Evolutionary conservation across 2,797 vertebrate genomes (phyloP).

Genomic region (Alosa sapidissima): DNA sequence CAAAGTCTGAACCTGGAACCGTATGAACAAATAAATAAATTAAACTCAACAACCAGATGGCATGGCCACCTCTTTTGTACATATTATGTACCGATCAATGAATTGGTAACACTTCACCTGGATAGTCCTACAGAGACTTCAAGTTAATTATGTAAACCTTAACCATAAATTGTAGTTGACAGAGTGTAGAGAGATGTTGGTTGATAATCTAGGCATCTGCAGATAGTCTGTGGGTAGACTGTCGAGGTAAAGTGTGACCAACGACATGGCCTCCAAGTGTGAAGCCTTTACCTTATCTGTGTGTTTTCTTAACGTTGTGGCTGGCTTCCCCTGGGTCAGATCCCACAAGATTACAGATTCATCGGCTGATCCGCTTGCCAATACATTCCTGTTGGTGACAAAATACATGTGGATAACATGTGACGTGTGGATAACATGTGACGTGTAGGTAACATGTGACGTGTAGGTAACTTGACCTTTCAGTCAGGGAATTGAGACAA

Average conservation of each 20-base stretch:
- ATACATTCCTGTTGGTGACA: slow-evolving; percentile 78
- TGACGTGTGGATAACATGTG: too few species aligned
- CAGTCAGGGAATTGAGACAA: not conserved
- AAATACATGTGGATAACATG: not conserved
- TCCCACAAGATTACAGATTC: slow-evolving; percentile 91
- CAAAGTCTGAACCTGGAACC: slow-evolving; percentile 87
- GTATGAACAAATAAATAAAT: not conserved
- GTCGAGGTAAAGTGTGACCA: too few species aligned
- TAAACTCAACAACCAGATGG: not conserved
- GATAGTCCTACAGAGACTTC: too few species aligned
- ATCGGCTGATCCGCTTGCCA: slow-evolving; percentile 93
- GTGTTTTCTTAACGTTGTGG: slow-evolving; percentile 81
- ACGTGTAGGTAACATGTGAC: too few species aligned
- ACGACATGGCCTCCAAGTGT: not conserved
- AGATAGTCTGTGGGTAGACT: not conserved
- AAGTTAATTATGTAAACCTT: too few species aligned
- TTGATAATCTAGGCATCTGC: too few species aligned
- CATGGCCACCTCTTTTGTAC: not conserved
- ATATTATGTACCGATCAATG: not conserved
- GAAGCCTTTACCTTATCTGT: slow-evolving; percentile 84
- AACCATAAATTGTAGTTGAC: too few species aligned
- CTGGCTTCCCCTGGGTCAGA: slow-evolving; percentile 83
- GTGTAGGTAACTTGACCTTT: not conserved
- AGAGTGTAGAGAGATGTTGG: too few species aligned
- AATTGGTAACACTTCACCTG: too few species aligned